These are phyloP conservation scores for Agraylea sexmaculata DNA, from an alignment of 1,140 invertebrate genomes.

Conservation along the genomic window DNA sequence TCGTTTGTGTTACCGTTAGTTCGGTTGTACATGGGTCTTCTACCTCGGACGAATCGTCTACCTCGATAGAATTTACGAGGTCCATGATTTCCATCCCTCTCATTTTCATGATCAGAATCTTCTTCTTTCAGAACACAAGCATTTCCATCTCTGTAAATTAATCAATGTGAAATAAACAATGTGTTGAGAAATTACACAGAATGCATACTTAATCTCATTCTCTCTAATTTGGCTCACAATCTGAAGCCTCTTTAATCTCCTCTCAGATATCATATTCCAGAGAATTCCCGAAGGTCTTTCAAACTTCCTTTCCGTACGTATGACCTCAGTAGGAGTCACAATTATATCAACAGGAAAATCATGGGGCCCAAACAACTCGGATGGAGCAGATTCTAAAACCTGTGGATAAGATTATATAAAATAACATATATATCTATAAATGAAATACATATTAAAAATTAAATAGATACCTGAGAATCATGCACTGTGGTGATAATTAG, in stretches of 20 bases:
- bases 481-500: constrained; percentile 69
- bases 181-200: background rate
- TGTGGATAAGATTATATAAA: constrained; percentile 31
- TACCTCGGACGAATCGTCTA: constrained; percentile 4
- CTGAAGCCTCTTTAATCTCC: constrained; percentile 40
- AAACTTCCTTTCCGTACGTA: constrained; percentile 36
- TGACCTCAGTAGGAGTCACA: constrained; percentile 65
- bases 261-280: constrained; percentile 45
- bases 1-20: constrained; percentile 14
- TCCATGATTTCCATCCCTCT: constrained; percentile 4
- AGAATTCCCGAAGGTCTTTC: constrained; percentile 43
- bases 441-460: constrained; percentile 51
- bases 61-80: constrained; percentile 6
- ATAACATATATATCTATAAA: constrained; percentile 51
- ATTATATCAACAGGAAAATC: constrained; percentile 78
- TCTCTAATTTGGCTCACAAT: constrained; percentile 38
- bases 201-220: constrained; percentile 29
- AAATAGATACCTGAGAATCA: constrained; percentile 57
- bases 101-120: constrained; percentile 28
- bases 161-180: constrained; percentile 4
- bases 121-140: constrained; percentile 29
- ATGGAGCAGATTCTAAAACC: constrained; percentile 60
- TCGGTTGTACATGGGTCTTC: constrained; percentile 1
- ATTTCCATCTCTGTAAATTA: constrained; percentile 26
- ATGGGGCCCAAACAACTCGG: constrained; percentile 60